phyloP scores from a whole-genome alignment of 1,140 invertebrate species.

The Leptinotarsa defecta region DNA sequence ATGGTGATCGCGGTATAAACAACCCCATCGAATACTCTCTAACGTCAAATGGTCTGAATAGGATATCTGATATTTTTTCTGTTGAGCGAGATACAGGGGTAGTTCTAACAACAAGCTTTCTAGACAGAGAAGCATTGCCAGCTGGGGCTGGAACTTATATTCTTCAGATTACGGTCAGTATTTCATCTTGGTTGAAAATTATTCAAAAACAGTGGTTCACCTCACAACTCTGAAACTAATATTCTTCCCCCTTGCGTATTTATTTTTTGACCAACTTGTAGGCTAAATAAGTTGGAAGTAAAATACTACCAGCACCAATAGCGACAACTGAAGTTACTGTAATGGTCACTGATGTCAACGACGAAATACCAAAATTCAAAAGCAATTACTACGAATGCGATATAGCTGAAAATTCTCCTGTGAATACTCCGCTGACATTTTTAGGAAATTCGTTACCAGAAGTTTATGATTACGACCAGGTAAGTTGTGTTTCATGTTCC shows the following conservation, averaged over 20 bases:
- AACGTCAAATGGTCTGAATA: conserved; percentile 73
- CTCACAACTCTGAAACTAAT: too few relatives aligned
- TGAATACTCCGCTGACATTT: conserved; percentile 88
- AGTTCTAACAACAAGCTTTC: conserved; percentile 73
- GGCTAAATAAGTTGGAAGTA: conserved; percentile 70
- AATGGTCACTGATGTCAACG: conserved; percentile 92
- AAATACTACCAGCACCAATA: conserved; percentile 69
- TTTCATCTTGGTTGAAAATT: conserved; percentile 9
- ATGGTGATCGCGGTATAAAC: conserved; percentile 90
- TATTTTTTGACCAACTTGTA: conserved; percentile 52
- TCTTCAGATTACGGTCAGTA: conserved; percentile 60
- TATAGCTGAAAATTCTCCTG: conserved; percentile 89
- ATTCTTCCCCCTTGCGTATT: background rate
- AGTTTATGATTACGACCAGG: conserved; percentile 91
- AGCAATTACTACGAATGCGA: conserved; percentile 81
- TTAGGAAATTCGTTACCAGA: conserved; percentile 79
- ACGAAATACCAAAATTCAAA: conserved; percentile 86
- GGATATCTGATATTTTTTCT: conserved; percentile 70
- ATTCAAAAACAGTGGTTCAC: too few relatives aligned
- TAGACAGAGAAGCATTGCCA: conserved; percentile 83
- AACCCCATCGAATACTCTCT: conserved; percentile 85
- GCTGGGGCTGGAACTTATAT: conserved; percentile 86
- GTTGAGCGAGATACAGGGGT: conserved; percentile 81
- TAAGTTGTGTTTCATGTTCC: conserved; percentile 51
- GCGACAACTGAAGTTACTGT: conserved; percentile 89